Evolutionary conservation across 2,888 invertebrate species (phyloP).

Genomic region (Lordiphosa fenestrarum): DNA sequence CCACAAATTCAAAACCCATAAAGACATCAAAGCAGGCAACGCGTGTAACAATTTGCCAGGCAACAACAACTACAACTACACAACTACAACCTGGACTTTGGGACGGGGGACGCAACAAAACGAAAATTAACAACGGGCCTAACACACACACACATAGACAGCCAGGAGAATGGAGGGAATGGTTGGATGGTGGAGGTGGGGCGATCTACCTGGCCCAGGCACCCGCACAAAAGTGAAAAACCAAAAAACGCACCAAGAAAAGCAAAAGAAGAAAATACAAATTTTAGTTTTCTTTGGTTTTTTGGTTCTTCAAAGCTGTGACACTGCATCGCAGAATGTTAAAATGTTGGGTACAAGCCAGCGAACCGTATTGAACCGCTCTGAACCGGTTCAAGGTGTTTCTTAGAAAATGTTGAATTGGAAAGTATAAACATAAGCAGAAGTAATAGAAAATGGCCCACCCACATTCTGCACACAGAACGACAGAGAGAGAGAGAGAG

Average conservation of each 20-base stretch:
- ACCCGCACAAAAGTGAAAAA: too few relatives aligned
- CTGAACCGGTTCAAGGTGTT: too few relatives aligned
- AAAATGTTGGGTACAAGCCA: too few relatives aligned
- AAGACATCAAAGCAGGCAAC: slow-evolving; percentile 73
- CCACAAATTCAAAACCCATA: slow-evolving; percentile 73
- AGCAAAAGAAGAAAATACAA: too few relatives aligned
- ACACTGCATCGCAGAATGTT: too few relatives aligned
- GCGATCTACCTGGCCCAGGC: too few relatives aligned
- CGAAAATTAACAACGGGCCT: slow-evolving; percentile 71
- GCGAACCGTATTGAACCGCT: too few relatives aligned
- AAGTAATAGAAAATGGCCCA: slow-evolving; percentile 4
- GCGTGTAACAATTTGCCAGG: slow-evolving; percentile 73
- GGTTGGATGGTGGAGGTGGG: not conserved
- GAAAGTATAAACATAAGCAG: too few relatives aligned
- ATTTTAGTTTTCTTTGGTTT: too few relatives aligned
- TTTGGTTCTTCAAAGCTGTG: too few relatives aligned
- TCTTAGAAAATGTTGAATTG: too few relatives aligned
- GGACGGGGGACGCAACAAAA: slow-evolving; percentile 64
- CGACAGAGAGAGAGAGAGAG: slow-evolving; percentile 32
- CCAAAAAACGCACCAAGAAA: too few relatives aligned
- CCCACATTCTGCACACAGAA: slow-evolving; percentile 15
- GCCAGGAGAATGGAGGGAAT: slow-evolving; percentile 1
- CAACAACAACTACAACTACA: slow-evolving; percentile 32
- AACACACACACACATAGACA: slow-evolving; percentile 19
- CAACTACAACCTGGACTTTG: slow-evolving; percentile 41